Conservation (phyloP, 1,140 invertebrate genomes). For the Arctopsyche grandis region DNA sequence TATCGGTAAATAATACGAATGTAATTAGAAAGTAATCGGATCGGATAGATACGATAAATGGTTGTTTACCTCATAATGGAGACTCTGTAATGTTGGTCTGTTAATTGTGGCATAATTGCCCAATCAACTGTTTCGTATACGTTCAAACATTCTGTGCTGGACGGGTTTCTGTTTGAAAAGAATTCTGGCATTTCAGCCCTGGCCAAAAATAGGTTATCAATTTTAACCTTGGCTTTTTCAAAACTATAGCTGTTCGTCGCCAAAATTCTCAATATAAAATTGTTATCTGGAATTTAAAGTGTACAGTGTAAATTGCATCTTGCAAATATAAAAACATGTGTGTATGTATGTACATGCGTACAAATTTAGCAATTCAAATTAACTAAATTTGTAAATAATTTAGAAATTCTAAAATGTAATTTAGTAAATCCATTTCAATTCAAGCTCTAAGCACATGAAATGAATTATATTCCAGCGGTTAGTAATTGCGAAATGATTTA, state of each 20-base stretch:
- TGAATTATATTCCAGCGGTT: no score
- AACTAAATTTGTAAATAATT: not conserved
- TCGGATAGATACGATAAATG: not conserved
- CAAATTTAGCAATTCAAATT: not conserved
- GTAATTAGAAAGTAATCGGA: no score
- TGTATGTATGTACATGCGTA: not conserved
- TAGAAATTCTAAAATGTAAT: constrained; percentile 3
- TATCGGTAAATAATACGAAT: no score
- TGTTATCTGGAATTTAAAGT: constrained; percentile 5
- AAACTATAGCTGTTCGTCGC: constrained; percentile 1
- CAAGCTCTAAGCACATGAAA: no score
- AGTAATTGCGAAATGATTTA: no score
- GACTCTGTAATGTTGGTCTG: not conserved
- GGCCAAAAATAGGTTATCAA: constrained; percentile 25
- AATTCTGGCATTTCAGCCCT: constrained; percentile 22
- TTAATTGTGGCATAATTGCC: constrained; percentile 14
- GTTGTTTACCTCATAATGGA: not conserved
- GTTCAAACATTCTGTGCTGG: not conserved
- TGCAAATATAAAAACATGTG: not conserved
- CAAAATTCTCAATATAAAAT: not conserved
- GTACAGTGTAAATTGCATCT: not conserved
- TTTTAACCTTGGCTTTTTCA: constrained; percentile 32
- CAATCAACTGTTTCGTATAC: not conserved
- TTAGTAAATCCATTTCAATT: no score
- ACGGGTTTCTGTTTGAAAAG: not conserved